Conservation (phyloP, 2,113 vertebrate genomes). For the Oryzias javanicus region DNA sequence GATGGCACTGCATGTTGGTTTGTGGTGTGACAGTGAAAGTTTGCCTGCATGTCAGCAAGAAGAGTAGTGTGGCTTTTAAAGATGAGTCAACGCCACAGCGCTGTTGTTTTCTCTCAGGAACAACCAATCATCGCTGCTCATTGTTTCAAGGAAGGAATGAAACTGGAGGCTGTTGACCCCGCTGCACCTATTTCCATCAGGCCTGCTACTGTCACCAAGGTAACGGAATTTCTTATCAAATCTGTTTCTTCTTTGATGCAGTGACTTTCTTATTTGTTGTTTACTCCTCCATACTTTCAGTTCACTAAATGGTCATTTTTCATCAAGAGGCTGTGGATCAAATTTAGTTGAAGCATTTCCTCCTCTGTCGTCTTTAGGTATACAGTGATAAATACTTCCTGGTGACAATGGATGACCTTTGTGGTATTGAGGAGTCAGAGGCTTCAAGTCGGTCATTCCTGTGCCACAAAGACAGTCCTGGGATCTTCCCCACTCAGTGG, state of each 20-base stretch:
- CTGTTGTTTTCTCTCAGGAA: constrained; percentile 79
- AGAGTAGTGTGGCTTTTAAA: constrained; percentile 11
- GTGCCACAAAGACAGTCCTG: constrained; percentile 75
- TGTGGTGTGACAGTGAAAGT: background rate
- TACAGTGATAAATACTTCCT: constrained; percentile 88
- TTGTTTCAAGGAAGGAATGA: constrained; percentile 91
- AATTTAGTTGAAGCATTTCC: background rate
- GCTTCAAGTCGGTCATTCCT: constrained; percentile 77
- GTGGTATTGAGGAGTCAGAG: constrained; percentile 72
- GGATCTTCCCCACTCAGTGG: constrained; percentile 91
- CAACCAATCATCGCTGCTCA: constrained; percentile 83
- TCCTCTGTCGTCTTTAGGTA: constrained; percentile 74
- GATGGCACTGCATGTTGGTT: constrained; percentile 1
- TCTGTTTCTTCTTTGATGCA: constrained; percentile 19
- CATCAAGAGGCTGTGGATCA: no score
- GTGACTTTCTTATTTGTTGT: constrained; percentile 7
- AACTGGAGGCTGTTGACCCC: constrained; percentile 92
- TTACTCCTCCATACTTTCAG: constrained; percentile 3
- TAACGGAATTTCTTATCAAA: constrained; percentile 63
- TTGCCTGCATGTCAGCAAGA: background rate
- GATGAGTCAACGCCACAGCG: constrained; percentile 1
- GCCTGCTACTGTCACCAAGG: constrained; percentile 92
- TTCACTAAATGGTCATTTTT: background rate
- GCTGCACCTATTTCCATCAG: constrained; percentile 88
- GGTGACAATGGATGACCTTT: constrained; percentile 88